Percentiles rank a stretch among this genome's conserved stretches.
Conservation (phyloP, 2,797 vertebrate genomes). For the Enteromius unitaeniatus region DNA sequence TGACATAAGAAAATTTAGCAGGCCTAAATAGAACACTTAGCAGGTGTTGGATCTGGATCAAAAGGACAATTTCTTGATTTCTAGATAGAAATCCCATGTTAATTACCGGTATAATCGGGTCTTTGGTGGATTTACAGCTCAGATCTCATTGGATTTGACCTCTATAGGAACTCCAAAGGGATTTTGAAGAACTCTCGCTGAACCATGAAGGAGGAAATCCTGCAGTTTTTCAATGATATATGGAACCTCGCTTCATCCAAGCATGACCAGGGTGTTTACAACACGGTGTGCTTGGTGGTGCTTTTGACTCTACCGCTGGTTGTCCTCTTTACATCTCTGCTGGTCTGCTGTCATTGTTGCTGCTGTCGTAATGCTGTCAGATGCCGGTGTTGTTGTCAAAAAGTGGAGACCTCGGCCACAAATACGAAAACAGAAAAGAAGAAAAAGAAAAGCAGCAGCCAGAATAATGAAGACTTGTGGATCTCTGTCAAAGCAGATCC, state of each 20-base stretch:
- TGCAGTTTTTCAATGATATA: slow-evolving; percentile 82
- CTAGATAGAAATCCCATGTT: background rate
- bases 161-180: slow-evolving; percentile 46
- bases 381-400: slow-evolving; percentile 63
- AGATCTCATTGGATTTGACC: slow-evolving; percentile 35
- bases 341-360: slow-evolving; percentile 93
- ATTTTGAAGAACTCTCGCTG: slow-evolving; percentile 5
- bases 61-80: slow-evolving; percentile 24
- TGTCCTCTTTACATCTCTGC: slow-evolving; percentile 77
- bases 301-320: slow-evolving; percentile 86
- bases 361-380: slow-evolving; percentile 77
- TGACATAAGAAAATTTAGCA: slow-evolving; percentile 10
- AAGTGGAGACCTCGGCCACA: slow-evolving; percentile 47
- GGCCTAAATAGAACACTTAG: background rate
- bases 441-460: slow-evolving; percentile 79
- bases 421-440: slow-evolving; percentile 68
- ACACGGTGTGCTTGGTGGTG: slow-evolving; percentile 87
- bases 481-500: slow-evolving; percentile 90
- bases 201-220: slow-evolving; percentile 78
- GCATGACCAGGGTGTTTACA: slow-evolving; percentile 88
- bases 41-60: background rate
- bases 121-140: slow-evolving; percentile 16
- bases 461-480: slow-evolving; percentile 90
- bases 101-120: slow-evolving; percentile 48
- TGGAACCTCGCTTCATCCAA: slow-evolving; percentile 83